phyloP scores from a whole-genome alignment of 2,113 vertebrate genomes.

The Spheniscus mendiculus region DNA sequence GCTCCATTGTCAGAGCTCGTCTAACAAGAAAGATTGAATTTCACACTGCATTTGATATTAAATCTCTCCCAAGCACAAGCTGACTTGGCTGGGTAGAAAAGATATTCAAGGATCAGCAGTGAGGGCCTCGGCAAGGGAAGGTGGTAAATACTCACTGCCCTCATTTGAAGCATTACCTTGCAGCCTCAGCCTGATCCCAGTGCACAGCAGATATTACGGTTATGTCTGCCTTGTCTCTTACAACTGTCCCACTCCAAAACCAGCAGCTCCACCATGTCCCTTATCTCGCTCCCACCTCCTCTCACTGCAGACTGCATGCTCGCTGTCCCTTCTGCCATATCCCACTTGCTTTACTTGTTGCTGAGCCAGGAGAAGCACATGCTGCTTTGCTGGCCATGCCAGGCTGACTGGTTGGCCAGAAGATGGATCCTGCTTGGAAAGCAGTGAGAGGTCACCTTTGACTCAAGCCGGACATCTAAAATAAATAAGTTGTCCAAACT shows the following conservation, averaged over 20 bases:
- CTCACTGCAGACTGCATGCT: not conserved
- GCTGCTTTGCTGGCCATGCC: not conserved
- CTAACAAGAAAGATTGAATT: constrained; percentile 70
- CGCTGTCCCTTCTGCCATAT: not conserved
- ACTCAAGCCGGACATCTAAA: not conserved
- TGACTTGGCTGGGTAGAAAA: constrained; percentile 37
- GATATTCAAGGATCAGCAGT: not conserved
- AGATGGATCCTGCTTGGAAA: not conserved
- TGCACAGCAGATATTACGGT: not conserved
- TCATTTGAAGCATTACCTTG: not conserved
- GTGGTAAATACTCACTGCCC: constrained; percentile 1
- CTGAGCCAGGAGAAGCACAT: not conserved
- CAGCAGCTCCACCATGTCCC: not conserved
- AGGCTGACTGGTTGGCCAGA: not conserved
- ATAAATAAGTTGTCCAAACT: not conserved
- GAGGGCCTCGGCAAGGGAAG: not conserved
- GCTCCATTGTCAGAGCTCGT: constrained; percentile 60
- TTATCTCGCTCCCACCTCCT: not conserved
- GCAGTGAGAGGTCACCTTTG: not conserved
- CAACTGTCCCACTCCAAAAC: not conserved
- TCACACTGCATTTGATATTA: constrained; percentile 64
- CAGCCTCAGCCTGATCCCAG: not conserved
- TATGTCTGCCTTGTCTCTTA: not conserved
- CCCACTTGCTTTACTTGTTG: not conserved
- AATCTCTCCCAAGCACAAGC: constrained; percentile 51